Conservation (phyloP, 2,888 invertebrate species). For the Acleris sparsana region DNA sequence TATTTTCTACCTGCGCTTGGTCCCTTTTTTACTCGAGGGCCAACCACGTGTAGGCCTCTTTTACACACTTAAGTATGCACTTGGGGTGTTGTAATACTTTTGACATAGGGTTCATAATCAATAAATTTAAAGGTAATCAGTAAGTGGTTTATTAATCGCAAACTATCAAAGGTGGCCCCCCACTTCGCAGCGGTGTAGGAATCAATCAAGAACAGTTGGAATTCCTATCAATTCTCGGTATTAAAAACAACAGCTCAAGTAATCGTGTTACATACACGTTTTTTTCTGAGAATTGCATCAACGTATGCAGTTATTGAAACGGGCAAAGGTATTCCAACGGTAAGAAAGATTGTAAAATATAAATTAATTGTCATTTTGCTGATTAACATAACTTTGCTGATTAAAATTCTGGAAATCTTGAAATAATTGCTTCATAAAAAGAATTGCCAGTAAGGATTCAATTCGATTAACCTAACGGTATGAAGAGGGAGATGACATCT, state of each 20-base stretch:
- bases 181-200: slow-evolving; percentile 50
- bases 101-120: slow-evolving; percentile 7
- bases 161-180: slow-evolving; percentile 46
- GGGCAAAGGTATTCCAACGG: not conserved
- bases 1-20: slow-evolving; percentile 74
- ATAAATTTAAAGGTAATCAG: not conserved
- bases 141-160: slow-evolving; percentile 47
- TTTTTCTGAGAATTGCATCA: not conserved
- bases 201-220: slow-evolving; percentile 41
- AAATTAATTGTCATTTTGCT: too few species aligned
- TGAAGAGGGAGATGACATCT: too few species aligned
- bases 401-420: too few species aligned
- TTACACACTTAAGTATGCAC: slow-evolving; percentile 18
- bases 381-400: too few species aligned
- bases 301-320: not conserved
- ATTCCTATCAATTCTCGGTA: slow-evolving; percentile 44
- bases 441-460: too few species aligned
- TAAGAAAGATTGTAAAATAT: too few species aligned
- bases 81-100: not conserved
- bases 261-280: not conserved
- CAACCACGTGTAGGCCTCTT: slow-evolving; percentile 21
- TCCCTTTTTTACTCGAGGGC: slow-evolving; percentile 51
- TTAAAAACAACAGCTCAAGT: slow-evolving; percentile 18
- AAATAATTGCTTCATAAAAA: too few species aligned
- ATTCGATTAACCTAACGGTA: too few species aligned